Percentiles rank a stretch among this genome's conserved stretches.
phyloP scores from a whole-genome alignment of 2,113 vertebrate genomes.

The Anarrhichthys ocellatus region DNA sequence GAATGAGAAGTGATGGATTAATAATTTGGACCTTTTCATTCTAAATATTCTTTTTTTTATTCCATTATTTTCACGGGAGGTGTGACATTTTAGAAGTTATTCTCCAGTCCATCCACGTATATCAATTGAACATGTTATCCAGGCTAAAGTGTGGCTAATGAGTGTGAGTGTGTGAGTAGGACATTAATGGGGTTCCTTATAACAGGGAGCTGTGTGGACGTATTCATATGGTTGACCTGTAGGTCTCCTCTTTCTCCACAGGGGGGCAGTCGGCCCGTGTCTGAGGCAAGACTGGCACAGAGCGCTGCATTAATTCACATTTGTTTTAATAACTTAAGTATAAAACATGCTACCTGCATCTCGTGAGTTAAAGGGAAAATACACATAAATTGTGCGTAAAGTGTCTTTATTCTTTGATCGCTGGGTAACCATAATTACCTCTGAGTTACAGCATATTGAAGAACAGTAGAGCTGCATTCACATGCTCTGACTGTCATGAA shows the following conservation, averaged over 20 bases:
- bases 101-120: background rate
- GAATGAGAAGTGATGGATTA: too few species aligned
- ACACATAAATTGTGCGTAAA: too few species aligned
- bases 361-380: too few species aligned
- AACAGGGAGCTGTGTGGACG: background rate
- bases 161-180: background rate
- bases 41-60: too few species aligned
- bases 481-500: too few species aligned
- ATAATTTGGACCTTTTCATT: too few species aligned
- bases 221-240: constrained; percentile 6
- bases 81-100: background rate
- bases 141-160: background rate
- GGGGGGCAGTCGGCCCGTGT: constrained; percentile 12
- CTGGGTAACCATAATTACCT: too few species aligned
- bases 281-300: background rate
- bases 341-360: too few species aligned
- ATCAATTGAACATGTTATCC: background rate
- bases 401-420: too few species aligned
- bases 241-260: constrained; percentile 1
- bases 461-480: too few species aligned
- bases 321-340: constrained; percentile 21
- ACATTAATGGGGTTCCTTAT: background rate
- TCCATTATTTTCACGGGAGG: background rate
- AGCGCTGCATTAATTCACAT: background rate
- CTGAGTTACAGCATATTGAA: too few species aligned